A percentile compares a stretch with the other conserved stretches of the same genome.
Conservation (phyloP, 2,888 invertebrate genomes). For the Drosophila incognita region DNA sequence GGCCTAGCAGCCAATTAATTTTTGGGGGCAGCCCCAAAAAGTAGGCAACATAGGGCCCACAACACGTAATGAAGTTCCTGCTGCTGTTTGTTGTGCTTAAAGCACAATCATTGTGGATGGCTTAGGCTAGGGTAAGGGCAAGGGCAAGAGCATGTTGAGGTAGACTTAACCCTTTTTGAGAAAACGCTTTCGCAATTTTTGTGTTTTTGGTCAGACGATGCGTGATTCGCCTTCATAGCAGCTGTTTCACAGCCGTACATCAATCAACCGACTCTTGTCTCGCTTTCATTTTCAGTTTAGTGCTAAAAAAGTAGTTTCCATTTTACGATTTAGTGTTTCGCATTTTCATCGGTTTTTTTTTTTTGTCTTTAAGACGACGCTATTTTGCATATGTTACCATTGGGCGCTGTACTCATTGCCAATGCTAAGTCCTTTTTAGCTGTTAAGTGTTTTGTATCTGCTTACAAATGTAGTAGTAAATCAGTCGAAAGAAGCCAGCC, state of each 20-base stretch:
- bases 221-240: constrained; percentile 17
- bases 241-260: constrained; percentile 58
- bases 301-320: constrained; percentile 34
- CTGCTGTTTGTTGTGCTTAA: constrained; percentile 46
- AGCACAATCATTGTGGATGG: constrained; percentile 48
- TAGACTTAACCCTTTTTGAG: constrained; percentile 66
- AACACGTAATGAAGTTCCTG: constrained; percentile 58
- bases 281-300: constrained; percentile 9
- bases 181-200: constrained; percentile 60
- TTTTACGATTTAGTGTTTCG: constrained; percentile 22
- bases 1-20: constrained; percentile 70
- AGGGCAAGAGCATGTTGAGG: background rate
- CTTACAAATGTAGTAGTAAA: constrained; percentile 75
- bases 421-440: constrained; percentile 77
- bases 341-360: background rate
- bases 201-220: constrained; percentile 51
- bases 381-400: constrained; percentile 59
- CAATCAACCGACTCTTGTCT: constrained; percentile 58
- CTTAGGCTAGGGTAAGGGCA: constrained; percentile 18
- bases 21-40: constrained; percentile 56
- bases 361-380: constrained; percentile 44
- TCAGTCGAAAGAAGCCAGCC: constrained; percentile 48
- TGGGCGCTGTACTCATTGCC: constrained; percentile 59
- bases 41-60: constrained; percentile 18
- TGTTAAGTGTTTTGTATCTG: constrained; percentile 76